Evolutionary conservation across 2,888 invertebrate genomes (phyloP).

Genomic region (Acronicta psi): DNA sequence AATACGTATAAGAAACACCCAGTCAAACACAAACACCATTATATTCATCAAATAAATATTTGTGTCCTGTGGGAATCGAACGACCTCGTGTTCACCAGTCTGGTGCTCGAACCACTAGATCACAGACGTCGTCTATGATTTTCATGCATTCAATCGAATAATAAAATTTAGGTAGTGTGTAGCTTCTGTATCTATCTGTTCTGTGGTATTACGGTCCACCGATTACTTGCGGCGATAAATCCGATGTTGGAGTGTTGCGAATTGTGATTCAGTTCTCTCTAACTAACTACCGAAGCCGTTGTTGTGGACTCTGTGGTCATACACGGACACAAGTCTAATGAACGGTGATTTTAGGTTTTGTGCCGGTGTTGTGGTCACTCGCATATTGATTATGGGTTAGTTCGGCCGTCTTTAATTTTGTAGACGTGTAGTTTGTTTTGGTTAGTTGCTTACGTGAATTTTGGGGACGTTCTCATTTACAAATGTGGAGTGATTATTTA

Average conservation of each 20-base stretch:
- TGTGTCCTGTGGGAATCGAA: no score
- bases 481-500: no score
- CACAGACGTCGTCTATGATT: no score
- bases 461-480: background rate
- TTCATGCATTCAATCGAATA: no score
- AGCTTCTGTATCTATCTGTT: constrained; percentile 25
- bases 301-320: constrained; percentile 56
- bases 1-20: no score
- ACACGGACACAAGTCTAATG: constrained; percentile 56
- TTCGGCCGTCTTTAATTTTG: constrained; percentile 39
- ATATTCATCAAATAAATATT: no score
- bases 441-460: background rate
- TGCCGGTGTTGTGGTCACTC: constrained; percentile 36
- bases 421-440: constrained; percentile 19
- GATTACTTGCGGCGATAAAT: constrained; percentile 63
- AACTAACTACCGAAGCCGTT: constrained; percentile 55
- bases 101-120: no score
- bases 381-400: constrained; percentile 38
- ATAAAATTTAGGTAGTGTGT: background rate
- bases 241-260: constrained; percentile 56
- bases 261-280: constrained; percentile 62
- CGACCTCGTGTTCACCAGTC: no score
- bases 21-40: no score
- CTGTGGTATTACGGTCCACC: constrained; percentile 37
- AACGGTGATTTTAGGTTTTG: constrained; percentile 39